These are phyloP conservation scores for Caenorhabditis elegans DNA, from an alignment of 1,140 invertebrate species.

Conservation along the genomic window DNA sequence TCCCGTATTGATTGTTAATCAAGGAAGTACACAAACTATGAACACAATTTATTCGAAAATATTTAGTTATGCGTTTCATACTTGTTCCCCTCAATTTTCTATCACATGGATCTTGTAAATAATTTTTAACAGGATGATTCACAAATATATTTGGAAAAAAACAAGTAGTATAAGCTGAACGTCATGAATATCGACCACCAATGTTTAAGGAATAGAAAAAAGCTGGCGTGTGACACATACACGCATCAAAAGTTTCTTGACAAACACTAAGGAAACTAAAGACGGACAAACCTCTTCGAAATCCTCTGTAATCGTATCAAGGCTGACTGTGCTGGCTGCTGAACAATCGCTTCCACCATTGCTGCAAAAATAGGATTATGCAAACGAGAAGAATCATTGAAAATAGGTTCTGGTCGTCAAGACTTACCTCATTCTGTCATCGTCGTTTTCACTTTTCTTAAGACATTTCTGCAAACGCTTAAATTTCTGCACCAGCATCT, in stretches of 20 bases:
- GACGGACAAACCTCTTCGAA: conserved; percentile 58
- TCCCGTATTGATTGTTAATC: no score
- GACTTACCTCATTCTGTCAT: conserved; percentile 58
- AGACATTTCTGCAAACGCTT: conserved; percentile 49
- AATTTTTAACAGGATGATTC: no score
- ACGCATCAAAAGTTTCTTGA: background rate
- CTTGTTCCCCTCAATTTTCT: no score
- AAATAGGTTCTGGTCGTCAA: background rate
- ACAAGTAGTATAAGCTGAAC: background rate
- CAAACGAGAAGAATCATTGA: background rate
- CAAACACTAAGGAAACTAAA: conserved; percentile 5
- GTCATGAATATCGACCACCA: conserved; percentile 32
- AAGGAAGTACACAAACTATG: no score
- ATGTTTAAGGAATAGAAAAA: conserved; percentile 38
- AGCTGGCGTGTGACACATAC: conserved; percentile 18
- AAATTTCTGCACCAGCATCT: conserved; percentile 60
- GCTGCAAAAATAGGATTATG: conserved; percentile 31
- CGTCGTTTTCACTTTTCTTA: conserved; percentile 34
- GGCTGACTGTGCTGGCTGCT: conserved; percentile 49
- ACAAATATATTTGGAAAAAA: background rate
- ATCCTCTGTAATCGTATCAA: conserved; percentile 63
- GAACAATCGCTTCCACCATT: conserved; percentile 59
- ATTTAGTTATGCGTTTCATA: no score
- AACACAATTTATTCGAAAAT: no score
- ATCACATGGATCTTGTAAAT: no score